phyloP scores from a whole-genome alignment of 2,888 invertebrate species.

The Antheraea yamamai region DNA sequence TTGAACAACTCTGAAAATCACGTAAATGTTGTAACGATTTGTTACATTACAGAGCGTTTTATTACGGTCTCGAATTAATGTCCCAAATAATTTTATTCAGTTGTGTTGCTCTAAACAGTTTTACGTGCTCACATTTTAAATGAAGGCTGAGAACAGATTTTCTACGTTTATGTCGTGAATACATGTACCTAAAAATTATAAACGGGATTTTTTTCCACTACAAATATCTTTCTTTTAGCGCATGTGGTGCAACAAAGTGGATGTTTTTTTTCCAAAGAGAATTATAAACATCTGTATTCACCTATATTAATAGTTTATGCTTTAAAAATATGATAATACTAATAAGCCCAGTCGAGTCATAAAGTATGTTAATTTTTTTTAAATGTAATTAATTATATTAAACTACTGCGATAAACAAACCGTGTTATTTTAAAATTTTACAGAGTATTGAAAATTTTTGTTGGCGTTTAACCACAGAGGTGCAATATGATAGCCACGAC shows the following conservation, averaged over 20 bases:
- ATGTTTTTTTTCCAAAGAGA: neutral
- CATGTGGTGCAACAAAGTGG: neutral
- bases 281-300: neutral
- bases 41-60: neutral
- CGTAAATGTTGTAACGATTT: neutral
- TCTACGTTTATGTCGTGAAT: neutral
- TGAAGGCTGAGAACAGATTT: neutral
- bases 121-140: neutral
- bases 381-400: no score
- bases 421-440: no score
- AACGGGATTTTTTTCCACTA: neutral
- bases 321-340: neutral
- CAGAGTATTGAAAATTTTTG: no score
- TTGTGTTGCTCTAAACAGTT: neutral
- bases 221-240: neutral
- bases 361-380: no score
- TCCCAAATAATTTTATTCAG: slow-evolving; percentile 1
- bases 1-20: neutral
- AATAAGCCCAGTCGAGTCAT: neutral
- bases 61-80: slow-evolving; percentile 1
- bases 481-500: no score
- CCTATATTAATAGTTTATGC: neutral
- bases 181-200: neutral
- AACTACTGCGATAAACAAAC: no score
- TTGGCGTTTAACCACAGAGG: no score